Conservation (phyloP, 2,888 invertebrate species). For the Noctua janthina region DNA sequence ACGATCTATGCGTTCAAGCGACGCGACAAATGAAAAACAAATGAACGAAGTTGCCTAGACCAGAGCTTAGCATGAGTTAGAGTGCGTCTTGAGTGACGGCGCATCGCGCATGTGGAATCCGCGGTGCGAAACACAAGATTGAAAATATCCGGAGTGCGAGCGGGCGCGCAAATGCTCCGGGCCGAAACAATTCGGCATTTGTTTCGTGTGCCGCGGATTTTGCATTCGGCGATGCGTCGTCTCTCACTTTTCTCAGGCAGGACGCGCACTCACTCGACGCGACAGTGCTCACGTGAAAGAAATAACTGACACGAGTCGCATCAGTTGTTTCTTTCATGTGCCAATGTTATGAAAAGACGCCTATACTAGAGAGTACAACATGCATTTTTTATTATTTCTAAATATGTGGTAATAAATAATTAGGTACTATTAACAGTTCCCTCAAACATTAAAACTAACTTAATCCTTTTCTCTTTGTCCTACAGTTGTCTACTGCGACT, state of each 20-base stretch:
- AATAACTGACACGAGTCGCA: background rate
- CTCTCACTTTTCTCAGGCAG: background rate
- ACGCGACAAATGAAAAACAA: background rate
- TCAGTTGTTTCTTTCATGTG: background rate
- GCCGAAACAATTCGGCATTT: background rate
- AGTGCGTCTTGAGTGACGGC: background rate
- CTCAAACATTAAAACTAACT: background rate
- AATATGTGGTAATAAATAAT: background rate
- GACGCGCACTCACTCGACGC: background rate
- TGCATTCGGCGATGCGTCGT: background rate
- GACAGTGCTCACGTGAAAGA: background rate
- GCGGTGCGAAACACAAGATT: background rate
- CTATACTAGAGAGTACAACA: background rate
- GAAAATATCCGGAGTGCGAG: background rate
- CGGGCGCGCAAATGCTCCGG: background rate
- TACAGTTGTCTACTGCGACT: constrained; percentile 96
- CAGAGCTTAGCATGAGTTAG: background rate
- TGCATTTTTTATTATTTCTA: background rate
- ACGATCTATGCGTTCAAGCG: background rate
- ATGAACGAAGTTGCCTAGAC: background rate
- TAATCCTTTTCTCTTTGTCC: constrained; percentile 58
- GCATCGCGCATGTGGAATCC: background rate
- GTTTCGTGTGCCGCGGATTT: background rate
- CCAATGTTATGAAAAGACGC: background rate
- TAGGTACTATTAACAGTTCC: background rate